Percentiles rank a stretch among this genome's conserved stretches.
Evolutionary conservation across 2,888 invertebrate species (phyloP).

Genomic region (Nasonia oneida): DNA sequence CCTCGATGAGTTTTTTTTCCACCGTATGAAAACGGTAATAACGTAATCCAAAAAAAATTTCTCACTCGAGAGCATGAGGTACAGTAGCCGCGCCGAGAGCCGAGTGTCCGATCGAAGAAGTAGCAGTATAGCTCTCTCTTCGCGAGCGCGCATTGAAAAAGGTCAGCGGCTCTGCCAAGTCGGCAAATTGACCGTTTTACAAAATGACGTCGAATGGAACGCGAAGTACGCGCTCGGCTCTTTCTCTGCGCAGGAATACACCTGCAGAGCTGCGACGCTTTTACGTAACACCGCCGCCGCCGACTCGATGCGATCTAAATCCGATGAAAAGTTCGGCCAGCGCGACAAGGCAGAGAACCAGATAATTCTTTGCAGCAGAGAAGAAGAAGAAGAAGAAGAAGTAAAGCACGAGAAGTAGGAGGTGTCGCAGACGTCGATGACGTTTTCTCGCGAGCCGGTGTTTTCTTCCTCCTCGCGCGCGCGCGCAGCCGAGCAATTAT

Average conservation of each 20-base stretch:
- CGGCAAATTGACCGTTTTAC: constrained; percentile 63
- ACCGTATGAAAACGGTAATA: neutral
- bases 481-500: too few relatives aligned
- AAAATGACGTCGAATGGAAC: constrained; percentile 63
- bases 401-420: neutral
- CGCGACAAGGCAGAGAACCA: neutral
- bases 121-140: constrained; percentile 1
- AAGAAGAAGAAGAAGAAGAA: neutral
- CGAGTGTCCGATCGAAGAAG: constrained; percentile 33
- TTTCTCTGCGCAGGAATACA: constrained; percentile 48
- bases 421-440: neutral
- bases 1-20: neutral
- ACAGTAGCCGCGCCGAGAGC: too few relatives aligned
- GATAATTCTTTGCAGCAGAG: neutral
- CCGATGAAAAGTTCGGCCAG: constrained; percentile 52
- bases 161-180: constrained; percentile 58
- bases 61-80: neutral
- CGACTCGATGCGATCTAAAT: constrained; percentile 56
- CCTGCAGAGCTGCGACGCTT: constrained; percentile 40
- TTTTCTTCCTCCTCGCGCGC: too few relatives aligned
- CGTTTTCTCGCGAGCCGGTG: too few relatives aligned
- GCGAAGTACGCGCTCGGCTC: constrained; percentile 39
- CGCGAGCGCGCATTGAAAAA: constrained; percentile 37
- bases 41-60: neutral
- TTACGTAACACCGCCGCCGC: constrained; percentile 53